Conservation (phyloP, 2,888 invertebrate genomes). For the Cacoxenus indagator region DNA sequence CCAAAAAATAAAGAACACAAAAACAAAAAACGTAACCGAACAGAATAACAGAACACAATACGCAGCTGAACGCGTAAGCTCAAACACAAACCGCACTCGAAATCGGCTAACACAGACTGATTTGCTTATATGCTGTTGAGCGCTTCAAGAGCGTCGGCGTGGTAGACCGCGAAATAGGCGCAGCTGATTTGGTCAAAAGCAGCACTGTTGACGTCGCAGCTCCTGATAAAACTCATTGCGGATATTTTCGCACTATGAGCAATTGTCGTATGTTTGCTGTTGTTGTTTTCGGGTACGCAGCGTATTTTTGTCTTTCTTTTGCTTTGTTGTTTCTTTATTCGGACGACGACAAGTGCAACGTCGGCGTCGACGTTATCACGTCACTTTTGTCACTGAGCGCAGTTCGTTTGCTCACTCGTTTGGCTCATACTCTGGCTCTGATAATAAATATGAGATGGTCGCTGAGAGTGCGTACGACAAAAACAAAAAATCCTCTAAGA, state of each 20-base stretch:
- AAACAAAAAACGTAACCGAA: slow-evolving; percentile 41
- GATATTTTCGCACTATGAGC: too few species aligned
- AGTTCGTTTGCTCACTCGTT: slow-evolving; percentile 14
- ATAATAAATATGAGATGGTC: too few species aligned
- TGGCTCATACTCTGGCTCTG: neutral
- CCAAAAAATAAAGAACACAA: slow-evolving; percentile 25
- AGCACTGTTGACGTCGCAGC: slow-evolving; percentile 20
- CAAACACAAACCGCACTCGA: slow-evolving; percentile 41
- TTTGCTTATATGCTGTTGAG: slow-evolving; percentile 26
- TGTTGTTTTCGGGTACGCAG: slow-evolving; percentile 36
- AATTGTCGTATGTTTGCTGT: slow-evolving; percentile 45
- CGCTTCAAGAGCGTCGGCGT: slow-evolving; percentile 15
- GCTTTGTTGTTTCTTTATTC: neutral
- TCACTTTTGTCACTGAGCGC: slow-evolving; percentile 6
- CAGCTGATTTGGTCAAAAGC: slow-evolving; percentile 15
- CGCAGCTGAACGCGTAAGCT: slow-evolving; percentile 50
- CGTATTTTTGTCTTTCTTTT: too few species aligned
- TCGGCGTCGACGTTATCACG: slow-evolving; percentile 6
- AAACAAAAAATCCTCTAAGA: neutral
- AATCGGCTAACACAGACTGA: slow-evolving; percentile 35
- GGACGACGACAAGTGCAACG: neutral
- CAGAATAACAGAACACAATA: slow-evolving; percentile 45
- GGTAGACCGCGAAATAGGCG: slow-evolving; percentile 12
- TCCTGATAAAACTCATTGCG: too few species aligned
- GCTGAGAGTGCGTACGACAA: too few species aligned